phyloP scores from a whole-genome alignment of 2,797 vertebrate species.

The Huso huso region DNA sequence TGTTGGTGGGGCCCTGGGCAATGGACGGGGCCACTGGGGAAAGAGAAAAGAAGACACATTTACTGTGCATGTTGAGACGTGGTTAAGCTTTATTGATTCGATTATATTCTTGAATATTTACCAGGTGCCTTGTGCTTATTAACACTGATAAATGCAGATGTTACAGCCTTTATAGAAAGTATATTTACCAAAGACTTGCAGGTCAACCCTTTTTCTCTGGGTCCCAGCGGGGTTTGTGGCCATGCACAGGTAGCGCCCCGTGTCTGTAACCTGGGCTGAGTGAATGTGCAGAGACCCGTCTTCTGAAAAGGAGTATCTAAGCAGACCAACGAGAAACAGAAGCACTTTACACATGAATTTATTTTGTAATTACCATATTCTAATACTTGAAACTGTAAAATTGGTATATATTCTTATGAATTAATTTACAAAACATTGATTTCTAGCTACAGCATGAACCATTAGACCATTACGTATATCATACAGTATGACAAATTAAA shows the following conservation, averaged over 20 bases:
- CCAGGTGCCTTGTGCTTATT: too few relatives aligned
- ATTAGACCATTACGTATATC: too few relatives aligned
- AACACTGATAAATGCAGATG: too few relatives aligned
- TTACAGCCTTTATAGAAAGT: too few relatives aligned
- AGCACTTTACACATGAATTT: not conserved
- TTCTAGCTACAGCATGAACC: not conserved
- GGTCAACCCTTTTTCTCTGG: conserved; percentile 71
- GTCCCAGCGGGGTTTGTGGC: conserved; percentile 83
- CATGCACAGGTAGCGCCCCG: conserved; percentile 84
- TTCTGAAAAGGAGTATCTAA: conserved; percentile 68
- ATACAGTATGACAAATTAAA: not conserved
- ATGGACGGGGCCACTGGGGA: conserved; percentile 76
- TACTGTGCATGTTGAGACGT: not conserved
- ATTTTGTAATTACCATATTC: too few relatives aligned
- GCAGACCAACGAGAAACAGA: not conserved
- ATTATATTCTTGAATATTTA: too few relatives aligned
- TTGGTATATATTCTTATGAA: too few relatives aligned
- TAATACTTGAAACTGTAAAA: too few relatives aligned
- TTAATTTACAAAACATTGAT: not conserved
- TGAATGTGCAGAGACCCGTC: conserved; percentile 77
- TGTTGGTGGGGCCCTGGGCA: conserved; percentile 58
- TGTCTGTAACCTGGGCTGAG: conserved; percentile 71
- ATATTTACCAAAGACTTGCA: conserved; percentile 77
- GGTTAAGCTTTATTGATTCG: too few relatives aligned
- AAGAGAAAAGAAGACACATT: conserved; percentile 2